Percentiles rank a stretch among this genome's conserved stretches.
phyloP scores from a whole-genome alignment of 2,888 invertebrate genomes.

The Listrodromus nycthemerus region DNA sequence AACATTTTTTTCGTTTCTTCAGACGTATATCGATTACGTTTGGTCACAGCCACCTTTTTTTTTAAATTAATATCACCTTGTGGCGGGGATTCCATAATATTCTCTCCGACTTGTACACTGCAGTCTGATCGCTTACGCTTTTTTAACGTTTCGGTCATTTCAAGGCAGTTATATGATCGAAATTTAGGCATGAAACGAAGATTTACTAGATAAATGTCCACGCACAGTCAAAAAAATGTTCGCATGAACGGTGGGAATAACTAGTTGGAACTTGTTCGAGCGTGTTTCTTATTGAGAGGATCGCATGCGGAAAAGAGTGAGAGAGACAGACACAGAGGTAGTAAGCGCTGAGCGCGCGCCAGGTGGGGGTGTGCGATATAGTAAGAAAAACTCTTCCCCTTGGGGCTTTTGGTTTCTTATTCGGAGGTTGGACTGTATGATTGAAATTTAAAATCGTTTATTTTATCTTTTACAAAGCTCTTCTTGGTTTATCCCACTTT shows the following conservation, averaged over 20 bases:
- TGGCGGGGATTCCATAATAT: constrained; percentile 42
- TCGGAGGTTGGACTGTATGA: too few relatives aligned
- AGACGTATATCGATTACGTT: constrained; percentile 55
- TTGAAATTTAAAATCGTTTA: too few relatives aligned
- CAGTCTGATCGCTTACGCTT: constrained; percentile 48
- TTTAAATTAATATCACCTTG: constrained; percentile 52
- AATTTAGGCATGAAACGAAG: constrained; percentile 33
- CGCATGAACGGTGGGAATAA: constrained; percentile 11
- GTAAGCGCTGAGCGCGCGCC: constrained; percentile 11
- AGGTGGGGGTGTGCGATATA: constrained; percentile 14
- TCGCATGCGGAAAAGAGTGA: constrained; percentile 32
- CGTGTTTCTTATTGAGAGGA: constrained; percentile 28
- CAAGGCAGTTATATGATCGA: constrained; percentile 25
- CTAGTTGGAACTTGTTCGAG: constrained; percentile 32
- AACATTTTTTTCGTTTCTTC: constrained; percentile 56
- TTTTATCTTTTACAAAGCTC: too few relatives aligned
- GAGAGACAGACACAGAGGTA: constrained; percentile 35
- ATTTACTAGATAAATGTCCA: constrained; percentile 36
- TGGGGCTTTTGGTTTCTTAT: too few relatives aligned
- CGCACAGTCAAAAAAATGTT: constrained; percentile 36
- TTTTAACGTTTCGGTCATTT: constrained; percentile 50
- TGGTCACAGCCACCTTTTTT: constrained; percentile 44
- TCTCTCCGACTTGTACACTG: constrained; percentile 52
- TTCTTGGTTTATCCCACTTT: too few relatives aligned
- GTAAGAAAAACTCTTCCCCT: too few relatives aligned